These are phyloP conservation scores for Scortum barcoo DNA, from an alignment of 2,113 vertebrate genomes.

Conservation along the genomic window DNA sequence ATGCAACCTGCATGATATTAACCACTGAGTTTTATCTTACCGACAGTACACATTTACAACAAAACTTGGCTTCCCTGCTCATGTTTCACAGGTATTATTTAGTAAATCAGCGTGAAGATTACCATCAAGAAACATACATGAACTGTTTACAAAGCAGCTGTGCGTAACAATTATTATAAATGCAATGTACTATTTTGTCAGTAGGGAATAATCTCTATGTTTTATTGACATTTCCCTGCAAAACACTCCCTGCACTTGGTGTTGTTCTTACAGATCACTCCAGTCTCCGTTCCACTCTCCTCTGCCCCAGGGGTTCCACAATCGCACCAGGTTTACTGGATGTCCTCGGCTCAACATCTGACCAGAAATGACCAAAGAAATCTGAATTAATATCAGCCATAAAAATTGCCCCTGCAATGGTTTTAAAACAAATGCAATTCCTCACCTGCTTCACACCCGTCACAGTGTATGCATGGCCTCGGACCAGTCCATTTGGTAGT, in stretches of 20 bases:
- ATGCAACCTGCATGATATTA: background rate
- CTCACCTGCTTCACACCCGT: conserved; percentile 87
- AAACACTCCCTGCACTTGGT: background rate
- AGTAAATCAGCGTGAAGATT: background rate
- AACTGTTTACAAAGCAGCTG: background rate
- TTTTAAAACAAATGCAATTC: background rate
- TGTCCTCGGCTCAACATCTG: conserved; percentile 82
- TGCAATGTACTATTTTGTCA: background rate
- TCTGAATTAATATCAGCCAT: background rate
- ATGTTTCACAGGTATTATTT: background rate
- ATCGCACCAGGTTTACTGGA: conserved; percentile 83
- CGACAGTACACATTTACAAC: background rate
- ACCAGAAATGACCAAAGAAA: background rate
- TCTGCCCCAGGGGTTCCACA: conserved; percentile 89
- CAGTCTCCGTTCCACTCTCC: conserved; percentile 89
- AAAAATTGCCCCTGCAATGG: background rate
- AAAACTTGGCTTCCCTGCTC: background rate
- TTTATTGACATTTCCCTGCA: background rate
- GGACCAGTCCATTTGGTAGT: conserved; percentile 83
- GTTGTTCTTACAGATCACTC: conserved; percentile 86
- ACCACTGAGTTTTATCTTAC: too few relatives aligned
- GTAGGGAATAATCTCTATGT: background rate
- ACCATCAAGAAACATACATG: background rate
- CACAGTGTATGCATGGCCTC: conserved; percentile 88
- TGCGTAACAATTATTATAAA: background rate